Evolutionary conservation across 2,113 vertebrate genomes (phyloP), one percentile per base, ranked within the genome.

Genomic region (Anoplopoma fimbria): DNA sequence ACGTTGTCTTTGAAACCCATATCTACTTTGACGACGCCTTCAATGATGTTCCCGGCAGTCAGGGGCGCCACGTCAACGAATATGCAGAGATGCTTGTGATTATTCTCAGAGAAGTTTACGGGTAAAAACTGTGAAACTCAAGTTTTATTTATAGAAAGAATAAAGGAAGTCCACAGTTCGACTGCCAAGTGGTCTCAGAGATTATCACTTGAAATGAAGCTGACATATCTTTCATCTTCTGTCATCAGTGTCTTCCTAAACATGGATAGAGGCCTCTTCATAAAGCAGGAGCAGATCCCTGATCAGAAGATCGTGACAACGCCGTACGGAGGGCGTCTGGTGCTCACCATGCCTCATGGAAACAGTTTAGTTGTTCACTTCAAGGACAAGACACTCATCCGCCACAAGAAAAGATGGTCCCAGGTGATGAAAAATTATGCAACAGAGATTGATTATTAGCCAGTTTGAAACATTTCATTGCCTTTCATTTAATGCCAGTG

Each of bases 351-450:
- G 61, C 94, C 94, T 9, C 21, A 81, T 10, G 91, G 91, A 15
- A 94, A 93, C 73, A 47, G 9, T 4, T n/a, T 94, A 14, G 38
- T 75, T 31, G 53, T 94, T 51, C 92, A 94, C 79, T 85, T 91
- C 51, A 94, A 94, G 79, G 90, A 94, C 84, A 93, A 91, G n/a
- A 10, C 73, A 1, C 80, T 70, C 42, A 92, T 94, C 31, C 92
- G 93, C 15, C 90, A 94, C 86, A 93, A 92, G 75, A 94, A 94
- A 75, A 88, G 93, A 29, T 93, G 93, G 93, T 94, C 92, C 33
- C 93, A 94, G 89, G 93, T 94, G 3, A 15, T 19, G 6, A 12
- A 3, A 34, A 3, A 33, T 17, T 0, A 34, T 34, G 67, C 8
- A 60, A 25, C 12, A 40, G 23, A 15, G 1, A 10, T 47, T 19